phyloP scores from a whole-genome alignment of 2,888 invertebrate genomes.

The Rosalia funebris region DNA sequence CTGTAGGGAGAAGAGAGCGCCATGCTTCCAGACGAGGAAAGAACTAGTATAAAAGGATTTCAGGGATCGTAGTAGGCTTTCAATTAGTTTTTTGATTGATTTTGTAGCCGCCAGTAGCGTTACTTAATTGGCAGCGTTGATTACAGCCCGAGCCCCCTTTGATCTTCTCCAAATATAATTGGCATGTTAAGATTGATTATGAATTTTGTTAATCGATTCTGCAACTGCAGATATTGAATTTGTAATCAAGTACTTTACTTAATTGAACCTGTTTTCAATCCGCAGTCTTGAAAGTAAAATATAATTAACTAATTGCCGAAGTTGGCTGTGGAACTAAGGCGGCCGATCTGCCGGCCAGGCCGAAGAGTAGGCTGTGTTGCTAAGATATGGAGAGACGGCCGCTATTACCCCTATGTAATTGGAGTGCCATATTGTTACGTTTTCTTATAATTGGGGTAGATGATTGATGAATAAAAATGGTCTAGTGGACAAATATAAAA shows the following conservation, averaged over 20 bases:
- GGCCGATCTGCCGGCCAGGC: slow-evolving; percentile 18
- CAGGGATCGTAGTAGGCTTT: slow-evolving; percentile 62
- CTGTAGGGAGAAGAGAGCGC: slow-evolving; percentile 11
- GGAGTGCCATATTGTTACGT: no score
- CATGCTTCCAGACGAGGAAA: slow-evolving; percentile 16
- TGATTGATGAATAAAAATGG: no score
- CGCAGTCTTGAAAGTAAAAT: slow-evolving; percentile 43
- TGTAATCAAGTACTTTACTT: slow-evolving; percentile 54
- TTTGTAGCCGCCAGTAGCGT: slow-evolving; percentile 62
- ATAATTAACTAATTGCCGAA: slow-evolving; percentile 47
- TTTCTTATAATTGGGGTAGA: no score
- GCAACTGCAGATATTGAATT: slow-evolving; percentile 55
- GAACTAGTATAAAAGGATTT: slow-evolving; percentile 55
- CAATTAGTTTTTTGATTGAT: slow-evolving; percentile 65
- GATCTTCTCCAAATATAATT: slow-evolving; percentile 62
- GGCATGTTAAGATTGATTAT: slow-evolving; percentile 64
- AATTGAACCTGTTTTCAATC: slow-evolving; percentile 46
- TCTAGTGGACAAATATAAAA: no score
- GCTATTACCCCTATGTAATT: no score
- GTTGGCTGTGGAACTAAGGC: slow-evolving; percentile 27
- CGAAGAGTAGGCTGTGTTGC: slow-evolving; percentile 15
- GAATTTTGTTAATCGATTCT: slow-evolving; percentile 61
- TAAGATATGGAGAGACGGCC: background rate
- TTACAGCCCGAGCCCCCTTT: slow-evolving; percentile 60
- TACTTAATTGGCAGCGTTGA: slow-evolving; percentile 64